Evolutionary conservation across 1,140 invertebrate genomes (phyloP), one percentile per base, ranked within the genome.

Genomic region (Heliconius hermathena): DNA sequence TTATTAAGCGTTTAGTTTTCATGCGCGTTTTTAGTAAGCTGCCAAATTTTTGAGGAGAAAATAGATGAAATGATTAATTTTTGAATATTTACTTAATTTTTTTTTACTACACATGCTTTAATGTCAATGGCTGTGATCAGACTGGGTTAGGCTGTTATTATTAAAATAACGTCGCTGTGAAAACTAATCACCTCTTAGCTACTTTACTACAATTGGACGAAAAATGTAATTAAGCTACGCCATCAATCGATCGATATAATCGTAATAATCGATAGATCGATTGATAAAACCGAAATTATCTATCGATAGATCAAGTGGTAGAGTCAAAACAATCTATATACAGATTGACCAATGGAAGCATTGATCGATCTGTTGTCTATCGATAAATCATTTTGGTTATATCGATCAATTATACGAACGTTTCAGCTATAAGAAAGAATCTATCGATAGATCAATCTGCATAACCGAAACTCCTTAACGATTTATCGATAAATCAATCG

Each of bases 151-250:
- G 74, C 49, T 77, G 54, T 77, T 29, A 74, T 26, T 0, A 74
- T 29, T 5, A 66, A 66, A 66, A 66, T 66, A 66, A 66, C 60
- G 22, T 85, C 84, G 84, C 81, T 85, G 89, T 88, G 85, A 91
- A 90, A 90, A 91, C 86, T 90, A 92, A 91, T 87, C 91, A 89
- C 87, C 82, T 82, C 76, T 80, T 81, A 85, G 82, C 90, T 91
- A 91, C 87, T 38, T 60, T 80, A 83, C 91, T 93, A 93, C 90
- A 49, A 82, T 90, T 91, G 90, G 91, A 93, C 91, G 91, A 93
- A 91, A 86, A 89, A 87, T 88, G 80, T 86, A 88, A 86, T 90
- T 85, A 88, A 89, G 83, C 83, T 84, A 78, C 80, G 81, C 82
- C 81, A 76, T 85, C 78, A 85, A 85, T 88, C 87, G 85, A 84